Percentiles rank a stretch among this genome's conserved stretches.
Evolutionary conservation across 35 echinoderm and acorn worm genomes (phyloP).

Genomic region (Heliocidaris erythrogramma): DNA sequence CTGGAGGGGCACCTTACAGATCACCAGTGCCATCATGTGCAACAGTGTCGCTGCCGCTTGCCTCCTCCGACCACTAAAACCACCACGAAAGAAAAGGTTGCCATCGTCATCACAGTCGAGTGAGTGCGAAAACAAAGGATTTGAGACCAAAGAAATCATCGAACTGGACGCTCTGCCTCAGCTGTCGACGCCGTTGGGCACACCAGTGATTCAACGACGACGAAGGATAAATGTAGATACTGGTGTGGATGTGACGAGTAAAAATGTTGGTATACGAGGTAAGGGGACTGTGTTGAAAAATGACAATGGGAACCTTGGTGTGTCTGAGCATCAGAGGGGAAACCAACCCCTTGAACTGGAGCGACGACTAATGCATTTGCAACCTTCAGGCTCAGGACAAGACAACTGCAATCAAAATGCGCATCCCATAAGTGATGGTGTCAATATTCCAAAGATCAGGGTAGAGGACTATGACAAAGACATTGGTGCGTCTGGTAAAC

Average conservation of each 20-base stretch:
- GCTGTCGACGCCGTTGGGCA: slow-evolving; percentile 23
- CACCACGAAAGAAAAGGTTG: not conserved
- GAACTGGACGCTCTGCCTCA: not conserved
- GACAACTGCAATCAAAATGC: not conserved
- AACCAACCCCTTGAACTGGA: not conserved
- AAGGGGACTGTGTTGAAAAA: not conserved
- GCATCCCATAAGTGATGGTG: not conserved
- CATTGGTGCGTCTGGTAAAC: not conserved
- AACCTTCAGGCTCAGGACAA: not conserved
- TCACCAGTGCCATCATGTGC: slow-evolving; percentile 21
- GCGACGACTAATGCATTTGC: not conserved
- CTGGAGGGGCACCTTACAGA: slow-evolving; percentile 17
- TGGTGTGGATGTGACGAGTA: not conserved
- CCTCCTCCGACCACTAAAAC: not conserved
- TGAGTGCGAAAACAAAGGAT: not conserved
- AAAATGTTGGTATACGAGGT: not conserved
- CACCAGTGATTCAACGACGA: not conserved
- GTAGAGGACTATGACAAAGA: not conserved
- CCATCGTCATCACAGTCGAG: not conserved
- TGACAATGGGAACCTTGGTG: not conserved
- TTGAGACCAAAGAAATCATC: not conserved
- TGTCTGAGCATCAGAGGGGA: not conserved
- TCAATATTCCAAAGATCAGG: not conserved
- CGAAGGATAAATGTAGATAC: not conserved
- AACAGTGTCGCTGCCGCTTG: slow-evolving; percentile 6